Percentiles rank a stretch among this genome's conserved stretches.
Conservation (phyloP, 1,140 invertebrate genomes). For the Tribolium castaneum region DNA sequence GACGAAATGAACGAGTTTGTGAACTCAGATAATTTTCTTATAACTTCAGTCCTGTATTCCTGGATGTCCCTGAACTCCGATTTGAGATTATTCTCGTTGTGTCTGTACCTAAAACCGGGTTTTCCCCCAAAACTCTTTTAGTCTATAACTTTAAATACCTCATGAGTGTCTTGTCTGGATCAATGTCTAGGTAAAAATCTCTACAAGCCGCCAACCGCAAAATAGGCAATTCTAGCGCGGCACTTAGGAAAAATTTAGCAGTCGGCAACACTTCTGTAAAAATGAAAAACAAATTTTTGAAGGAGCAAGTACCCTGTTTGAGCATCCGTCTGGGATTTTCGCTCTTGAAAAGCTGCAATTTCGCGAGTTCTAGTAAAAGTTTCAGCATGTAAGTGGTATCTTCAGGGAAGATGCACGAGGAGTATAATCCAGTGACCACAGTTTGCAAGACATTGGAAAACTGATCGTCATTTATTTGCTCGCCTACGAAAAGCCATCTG, state of each 20-base stretch:
- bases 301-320: constrained; percentile 86
- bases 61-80: constrained; percentile 50
- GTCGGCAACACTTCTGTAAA: constrained; percentile 93
- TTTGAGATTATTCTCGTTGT: constrained; percentile 49
- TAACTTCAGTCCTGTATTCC: constrained; percentile 78
- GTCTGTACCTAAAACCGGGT: constrained; percentile 48
- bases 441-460: constrained; percentile 77
- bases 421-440: constrained; percentile 86
- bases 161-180: constrained; percentile 86
- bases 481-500: constrained; percentile 82
- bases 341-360: constrained; percentile 82
- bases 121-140: not conserved
- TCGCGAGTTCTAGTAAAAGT: constrained; percentile 83
- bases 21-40: constrained; percentile 85
- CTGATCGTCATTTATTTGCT: constrained; percentile 68
- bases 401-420: constrained; percentile 80
- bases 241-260: constrained; percentile 92
- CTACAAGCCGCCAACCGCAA: constrained; percentile 94
- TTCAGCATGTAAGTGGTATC: constrained; percentile 85
- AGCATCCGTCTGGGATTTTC: constrained; percentile 87
- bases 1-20: constrained; percentile 86
- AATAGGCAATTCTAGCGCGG: constrained; percentile 90
- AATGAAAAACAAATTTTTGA: constrained; percentile 88
- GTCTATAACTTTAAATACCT: constrained; percentile 61
- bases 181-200: constrained; percentile 92